Evolutionary conservation across 2,113 vertebrate genomes (phyloP).

Genomic region (Syrrhaptes paradoxus): DNA sequence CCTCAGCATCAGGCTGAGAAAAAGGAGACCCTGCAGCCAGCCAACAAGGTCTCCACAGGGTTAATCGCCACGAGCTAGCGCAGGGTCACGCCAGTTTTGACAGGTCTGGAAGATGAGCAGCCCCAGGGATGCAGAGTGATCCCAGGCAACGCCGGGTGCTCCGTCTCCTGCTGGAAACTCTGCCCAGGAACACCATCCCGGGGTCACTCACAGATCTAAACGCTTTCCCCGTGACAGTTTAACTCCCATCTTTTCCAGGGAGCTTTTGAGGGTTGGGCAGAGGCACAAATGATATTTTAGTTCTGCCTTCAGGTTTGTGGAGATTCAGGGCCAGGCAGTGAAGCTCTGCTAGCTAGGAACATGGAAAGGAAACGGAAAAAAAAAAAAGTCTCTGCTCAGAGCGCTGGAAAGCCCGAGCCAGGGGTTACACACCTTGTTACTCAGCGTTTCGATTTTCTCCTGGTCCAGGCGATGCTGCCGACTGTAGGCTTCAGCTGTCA

Average conservation of each 20-base stretch:
- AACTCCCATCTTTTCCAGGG: neutral
- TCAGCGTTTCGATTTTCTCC: conserved; percentile 86
- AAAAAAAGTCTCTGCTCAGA: neutral
- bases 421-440: conserved; percentile 80
- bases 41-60: neutral
- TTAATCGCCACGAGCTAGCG: neutral
- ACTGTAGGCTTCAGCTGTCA: conserved; percentile 81
- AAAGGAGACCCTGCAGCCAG: neutral
- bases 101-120: neutral
- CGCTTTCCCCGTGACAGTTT: neutral
- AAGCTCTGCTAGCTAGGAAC: neutral
- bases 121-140: neutral
- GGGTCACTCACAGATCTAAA: neutral
- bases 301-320: neutral
- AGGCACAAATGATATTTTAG: neutral
- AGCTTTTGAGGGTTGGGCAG: neutral
- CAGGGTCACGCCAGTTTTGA: fast-evolving
- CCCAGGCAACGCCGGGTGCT: neutral
- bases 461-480: conserved; percentile 89
- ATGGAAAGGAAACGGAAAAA: neutral
- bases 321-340: neutral
- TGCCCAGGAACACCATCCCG: neutral
- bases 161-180: neutral
- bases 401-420: neutral
- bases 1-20: neutral